These are phyloP conservation scores for Oriolus oriolus DNA, from an alignment of 2,113 vertebrate species.

Conservation along the genomic window DNA sequence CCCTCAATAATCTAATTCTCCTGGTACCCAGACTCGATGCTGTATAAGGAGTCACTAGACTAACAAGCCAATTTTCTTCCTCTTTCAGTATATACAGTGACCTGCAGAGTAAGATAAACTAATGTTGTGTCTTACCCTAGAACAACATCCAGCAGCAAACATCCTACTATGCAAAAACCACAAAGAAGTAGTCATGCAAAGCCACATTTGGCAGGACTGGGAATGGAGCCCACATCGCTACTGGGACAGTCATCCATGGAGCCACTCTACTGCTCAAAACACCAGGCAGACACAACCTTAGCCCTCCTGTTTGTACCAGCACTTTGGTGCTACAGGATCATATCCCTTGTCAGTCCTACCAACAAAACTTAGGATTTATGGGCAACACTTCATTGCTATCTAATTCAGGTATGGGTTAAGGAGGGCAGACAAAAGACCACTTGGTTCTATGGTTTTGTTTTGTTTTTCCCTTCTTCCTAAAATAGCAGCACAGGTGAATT, in stretches of 20 bases:
- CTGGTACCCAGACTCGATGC: background rate
- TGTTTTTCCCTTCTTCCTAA: background rate
- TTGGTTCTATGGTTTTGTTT: background rate
- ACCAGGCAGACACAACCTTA: background rate
- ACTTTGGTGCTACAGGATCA: background rate
- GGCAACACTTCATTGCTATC: background rate
- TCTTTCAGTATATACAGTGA: background rate
- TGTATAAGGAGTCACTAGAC: background rate
- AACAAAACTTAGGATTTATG: background rate
- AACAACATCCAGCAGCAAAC: background rate
- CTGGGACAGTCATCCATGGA: background rate
- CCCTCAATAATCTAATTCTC: background rate
- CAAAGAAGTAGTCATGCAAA: background rate
- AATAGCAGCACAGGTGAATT: background rate
- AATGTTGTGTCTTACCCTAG: background rate
- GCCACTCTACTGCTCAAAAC: background rate
- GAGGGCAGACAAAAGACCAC: background rate
- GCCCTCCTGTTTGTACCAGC: background rate
- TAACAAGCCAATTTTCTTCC: background rate
- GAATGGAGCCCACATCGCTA: background rate
- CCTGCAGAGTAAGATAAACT: background rate
- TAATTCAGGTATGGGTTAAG: background rate
- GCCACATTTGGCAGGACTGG: background rate
- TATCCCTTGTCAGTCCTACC: fast-evolving
- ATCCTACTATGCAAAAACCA: background rate